These are phyloP conservation scores for Xanthia icteritia DNA, from an alignment of 2,888 invertebrate genomes.

Conservation along the genomic window DNA sequence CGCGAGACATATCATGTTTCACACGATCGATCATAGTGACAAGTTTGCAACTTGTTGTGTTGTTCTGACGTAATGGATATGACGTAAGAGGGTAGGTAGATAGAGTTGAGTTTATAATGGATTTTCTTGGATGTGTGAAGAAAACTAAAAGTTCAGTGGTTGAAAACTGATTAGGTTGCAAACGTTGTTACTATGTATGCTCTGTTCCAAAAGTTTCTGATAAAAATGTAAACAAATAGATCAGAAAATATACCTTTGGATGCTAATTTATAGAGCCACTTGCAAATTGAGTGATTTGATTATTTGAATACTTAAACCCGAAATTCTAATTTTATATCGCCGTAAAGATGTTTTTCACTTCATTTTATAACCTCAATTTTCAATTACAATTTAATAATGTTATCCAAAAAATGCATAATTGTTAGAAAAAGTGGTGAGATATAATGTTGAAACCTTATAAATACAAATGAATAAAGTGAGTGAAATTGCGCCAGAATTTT, in stretches of 20 bases:
- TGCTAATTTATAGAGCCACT: no score
- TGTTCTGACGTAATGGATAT: constrained; percentile 36
- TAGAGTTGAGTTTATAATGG: neutral
- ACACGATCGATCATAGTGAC: constrained; percentile 56
- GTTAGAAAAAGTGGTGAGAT: no score
- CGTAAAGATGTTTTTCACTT: neutral
- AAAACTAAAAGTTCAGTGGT: neutral
- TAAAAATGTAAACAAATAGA: no score
- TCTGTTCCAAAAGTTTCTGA: neutral
- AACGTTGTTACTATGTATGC: neutral
- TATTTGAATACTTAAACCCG: neutral
- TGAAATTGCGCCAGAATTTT: no score
- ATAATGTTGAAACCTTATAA: no score
- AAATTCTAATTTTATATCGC: neutral
- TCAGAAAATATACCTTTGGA: neutral
- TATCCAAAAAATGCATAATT: no score
- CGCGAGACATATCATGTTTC: constrained; percentile 55
- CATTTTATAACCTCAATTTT: neutral
- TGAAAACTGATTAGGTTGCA: neutral
- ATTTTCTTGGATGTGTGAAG: neutral
- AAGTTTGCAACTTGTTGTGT: constrained; percentile 35
- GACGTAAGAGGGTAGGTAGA: neutral
- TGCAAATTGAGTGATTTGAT: neutral
- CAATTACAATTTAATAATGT: no score
- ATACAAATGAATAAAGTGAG: no score